phyloP scores from a whole-genome alignment of 2,888 invertebrate genomes.

The Reticulitermes lucifugus region DNA sequence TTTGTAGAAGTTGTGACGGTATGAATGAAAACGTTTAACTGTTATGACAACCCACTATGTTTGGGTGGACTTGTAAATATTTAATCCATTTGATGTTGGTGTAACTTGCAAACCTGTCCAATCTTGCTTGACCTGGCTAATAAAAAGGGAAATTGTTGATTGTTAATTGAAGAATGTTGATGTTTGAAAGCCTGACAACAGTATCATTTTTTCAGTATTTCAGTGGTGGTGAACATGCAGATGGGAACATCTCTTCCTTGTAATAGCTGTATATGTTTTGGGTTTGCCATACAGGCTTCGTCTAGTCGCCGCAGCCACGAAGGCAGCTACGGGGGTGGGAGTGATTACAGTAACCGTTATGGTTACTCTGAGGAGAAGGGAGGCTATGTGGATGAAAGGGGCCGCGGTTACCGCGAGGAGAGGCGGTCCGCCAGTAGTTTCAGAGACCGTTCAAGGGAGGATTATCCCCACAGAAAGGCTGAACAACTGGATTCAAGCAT shows the following conservation, averaged over 20 bases:
- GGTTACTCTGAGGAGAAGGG: slow-evolving; percentile 54
- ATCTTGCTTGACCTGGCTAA: neutral
- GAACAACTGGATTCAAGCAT: slow-evolving; percentile 50
- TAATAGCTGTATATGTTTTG: slow-evolving; percentile 47
- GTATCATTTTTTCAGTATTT: slow-evolving; percentile 41
- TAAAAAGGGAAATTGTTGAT: slow-evolving; percentile 9
- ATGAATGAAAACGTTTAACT: neutral
- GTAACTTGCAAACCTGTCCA: slow-evolving; percentile 42
- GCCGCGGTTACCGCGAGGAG: slow-evolving; percentile 54
- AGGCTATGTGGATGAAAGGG: slow-evolving; percentile 54
- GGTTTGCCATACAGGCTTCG: slow-evolving; percentile 54
- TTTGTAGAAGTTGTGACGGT: neutral
- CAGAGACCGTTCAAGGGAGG: slow-evolving; percentile 54
- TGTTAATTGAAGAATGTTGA: slow-evolving; percentile 15
- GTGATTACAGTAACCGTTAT: slow-evolving; percentile 54
- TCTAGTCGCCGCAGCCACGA: slow-evolving; percentile 55
- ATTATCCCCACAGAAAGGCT: slow-evolving; percentile 53
- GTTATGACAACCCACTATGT: neutral
- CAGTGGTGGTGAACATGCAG: slow-evolving; percentile 38
- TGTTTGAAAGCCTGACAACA: slow-evolving; percentile 17
- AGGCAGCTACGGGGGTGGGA: slow-evolving; percentile 53
- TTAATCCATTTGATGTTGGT: slow-evolving; percentile 4
- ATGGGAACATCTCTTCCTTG: slow-evolving; percentile 24
- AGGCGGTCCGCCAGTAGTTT: slow-evolving; percentile 52
- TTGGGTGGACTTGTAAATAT: neutral